phyloP scores from a whole-genome alignment of 2,797 vertebrate species.

The Esox lucius region DNA sequence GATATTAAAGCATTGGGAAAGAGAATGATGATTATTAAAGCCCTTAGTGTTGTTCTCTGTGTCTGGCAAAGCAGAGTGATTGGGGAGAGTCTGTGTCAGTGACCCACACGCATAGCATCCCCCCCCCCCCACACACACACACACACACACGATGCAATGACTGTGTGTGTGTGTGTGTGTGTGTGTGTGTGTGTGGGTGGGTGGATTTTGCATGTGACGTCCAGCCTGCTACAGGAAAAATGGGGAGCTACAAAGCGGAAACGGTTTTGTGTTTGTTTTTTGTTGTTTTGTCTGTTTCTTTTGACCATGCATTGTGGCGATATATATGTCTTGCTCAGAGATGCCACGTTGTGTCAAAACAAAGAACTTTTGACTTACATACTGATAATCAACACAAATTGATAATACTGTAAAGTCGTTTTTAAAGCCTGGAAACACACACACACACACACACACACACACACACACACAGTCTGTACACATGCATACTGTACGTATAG shows the following conservation, averaged over 20 bases:
- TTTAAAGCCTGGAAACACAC: slow-evolving; percentile 41
- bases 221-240: slow-evolving; percentile 9
- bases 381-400: slow-evolving; percentile 70
- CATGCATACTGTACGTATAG: slow-evolving; percentile 40
- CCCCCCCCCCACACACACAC: neutral
- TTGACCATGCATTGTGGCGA: slow-evolving; percentile 64
- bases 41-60: slow-evolving; percentile 69
- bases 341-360: slow-evolving; percentile 7
- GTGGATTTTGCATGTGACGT: neutral
- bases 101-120: neutral
- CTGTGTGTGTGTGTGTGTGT: neutral
- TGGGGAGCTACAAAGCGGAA: slow-evolving; percentile 39
- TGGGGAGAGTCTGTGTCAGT: slow-evolving; percentile 18
- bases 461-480: slow-evolving; percentile 48
- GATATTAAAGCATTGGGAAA: slow-evolving; percentile 56
- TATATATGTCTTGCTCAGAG: slow-evolving; percentile 59
- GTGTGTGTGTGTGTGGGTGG: too few species aligned
- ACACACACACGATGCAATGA: neutral
- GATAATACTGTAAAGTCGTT: slow-evolving; percentile 71
- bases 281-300: slow-evolving; percentile 37
- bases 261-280: slow-evolving; percentile 18
- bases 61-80: slow-evolving; percentile 38
- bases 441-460: slow-evolving; percentile 49
- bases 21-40: slow-evolving; percentile 63
- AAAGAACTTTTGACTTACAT: slow-evolving; percentile 63